Evolutionary conservation across 2,888 invertebrate species (phyloP), one percentile per base, ranked within the genome.

Genomic region (Latrodectus hesperus): DNA sequence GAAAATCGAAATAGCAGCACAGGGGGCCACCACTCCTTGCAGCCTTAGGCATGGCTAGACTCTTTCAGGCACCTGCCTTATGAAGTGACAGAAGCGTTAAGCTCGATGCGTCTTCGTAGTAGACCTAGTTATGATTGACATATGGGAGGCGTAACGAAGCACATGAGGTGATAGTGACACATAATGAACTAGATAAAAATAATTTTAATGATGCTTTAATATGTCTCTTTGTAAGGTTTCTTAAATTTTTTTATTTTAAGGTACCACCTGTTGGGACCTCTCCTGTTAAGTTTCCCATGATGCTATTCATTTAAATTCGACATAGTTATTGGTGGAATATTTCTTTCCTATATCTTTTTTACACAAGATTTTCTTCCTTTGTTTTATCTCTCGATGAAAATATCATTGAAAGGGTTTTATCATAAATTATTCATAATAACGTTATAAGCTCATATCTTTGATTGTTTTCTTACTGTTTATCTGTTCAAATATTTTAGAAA

Each of bases 11-110:
- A 53, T 65, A 73, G 81, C 65, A n/a, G 67, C 51, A 64, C 68
- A 74, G 84, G 74, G 64, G 79, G 79, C 65, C 68, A 75, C 84
- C 84, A 85, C 84, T 85, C 84, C 84, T 74, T 70, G 51, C 22
- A 14, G 60, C 79, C 74, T 26, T 52, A n/a, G 74, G 78, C 49
- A 52, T n/a, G 14, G 38, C 38, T 3, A 38, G 38, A 38, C 16
- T n/a, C 64, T 75, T 55, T 38, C 38, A 74, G 60, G 84, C 84
- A 85, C 67, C 84, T 79, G 74, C 84, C 74, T 79, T 17, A 55
- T n/a, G 26, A 75, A 76, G 82, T 83, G 82, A 83, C 82, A 83
- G 82, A 82, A 82, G 82, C 82, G 82, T 78, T 73, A 70, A 74
- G 74, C 81, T 55, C 16, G 71, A 52, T 79, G 83, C 76, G 53